phyloP scores from a whole-genome alignment of 2,888 invertebrate genomes.

The Anthrax anthrax region DNA sequence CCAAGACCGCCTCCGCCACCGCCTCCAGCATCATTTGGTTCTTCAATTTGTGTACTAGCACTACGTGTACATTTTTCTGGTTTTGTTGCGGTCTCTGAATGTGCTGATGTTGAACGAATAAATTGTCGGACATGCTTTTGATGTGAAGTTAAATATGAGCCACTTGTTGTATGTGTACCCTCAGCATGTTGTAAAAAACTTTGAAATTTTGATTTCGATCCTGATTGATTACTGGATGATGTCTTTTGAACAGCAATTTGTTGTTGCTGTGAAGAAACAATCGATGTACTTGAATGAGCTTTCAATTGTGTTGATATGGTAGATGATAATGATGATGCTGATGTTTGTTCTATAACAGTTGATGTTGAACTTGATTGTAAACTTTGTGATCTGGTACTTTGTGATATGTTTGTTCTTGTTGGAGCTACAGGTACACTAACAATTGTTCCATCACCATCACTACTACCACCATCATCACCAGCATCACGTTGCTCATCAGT shows the following conservation, averaged over 20 bases:
- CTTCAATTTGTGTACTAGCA: conserved; percentile 33
- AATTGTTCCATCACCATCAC: conserved; percentile 3
- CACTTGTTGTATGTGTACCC: conserved; percentile 19
- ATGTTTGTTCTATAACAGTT: conserved; percentile 21
- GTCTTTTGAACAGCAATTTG: conserved; percentile 24
- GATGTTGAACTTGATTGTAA: conserved; percentile 23
- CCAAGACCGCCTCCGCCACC: conserved; percentile 10
- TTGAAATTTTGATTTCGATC: conserved; percentile 31
- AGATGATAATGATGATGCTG: neutral
- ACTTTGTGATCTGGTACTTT: conserved; percentile 28
- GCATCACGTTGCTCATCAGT: conserved; percentile 26
- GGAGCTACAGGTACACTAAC: conserved; percentile 4
- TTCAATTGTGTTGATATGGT: conserved; percentile 36
- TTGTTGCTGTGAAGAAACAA: conserved; percentile 27
- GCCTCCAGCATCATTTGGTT: conserved; percentile 9
- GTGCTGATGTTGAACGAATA: conserved; percentile 34
- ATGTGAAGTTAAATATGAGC: conserved; percentile 28
- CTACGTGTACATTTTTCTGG: conserved; percentile 33
- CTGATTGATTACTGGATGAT: neutral
- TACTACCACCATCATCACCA: conserved; percentile 9
- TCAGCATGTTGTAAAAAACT: conserved; percentile 34
- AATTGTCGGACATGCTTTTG: conserved; percentile 34
- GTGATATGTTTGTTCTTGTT: conserved; percentile 15
- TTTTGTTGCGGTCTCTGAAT: conserved; percentile 28
- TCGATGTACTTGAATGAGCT: conserved; percentile 31